Conservation (phyloP, 2,113 vertebrate genomes). For the Symphodus melops region DNA sequence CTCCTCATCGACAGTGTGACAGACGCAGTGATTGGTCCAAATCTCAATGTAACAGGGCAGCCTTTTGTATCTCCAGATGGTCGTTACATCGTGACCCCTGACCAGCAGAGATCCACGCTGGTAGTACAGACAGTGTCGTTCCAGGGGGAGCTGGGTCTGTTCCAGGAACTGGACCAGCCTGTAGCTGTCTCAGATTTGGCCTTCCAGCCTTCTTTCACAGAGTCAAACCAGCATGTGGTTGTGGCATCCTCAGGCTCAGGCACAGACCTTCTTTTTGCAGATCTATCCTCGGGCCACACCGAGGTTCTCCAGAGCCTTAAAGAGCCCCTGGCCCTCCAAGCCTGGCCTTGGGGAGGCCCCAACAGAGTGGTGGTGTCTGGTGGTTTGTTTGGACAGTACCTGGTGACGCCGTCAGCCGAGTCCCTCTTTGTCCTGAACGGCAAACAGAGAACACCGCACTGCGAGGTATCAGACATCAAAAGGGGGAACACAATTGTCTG, state of each 20-base stretch:
- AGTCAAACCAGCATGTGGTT: slow-evolving; percentile 87
- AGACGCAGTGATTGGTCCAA: slow-evolving; percentile 87
- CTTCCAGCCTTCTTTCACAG: slow-evolving; percentile 91
- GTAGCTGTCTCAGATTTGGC: slow-evolving; percentile 86
- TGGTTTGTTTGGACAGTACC: slow-evolving; percentile 94
- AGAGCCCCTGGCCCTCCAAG: slow-evolving; percentile 82
- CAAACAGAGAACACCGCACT: slow-evolving; percentile 88
- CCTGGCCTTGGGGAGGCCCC: slow-evolving; percentile 88
- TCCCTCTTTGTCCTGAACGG: slow-evolving; percentile 93
- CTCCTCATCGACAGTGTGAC: slow-evolving; percentile 92
- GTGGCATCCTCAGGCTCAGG: slow-evolving; percentile 86
- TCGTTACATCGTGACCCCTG: slow-evolving; percentile 87
- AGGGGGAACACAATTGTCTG: slow-evolving; percentile 91
- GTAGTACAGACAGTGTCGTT: slow-evolving; percentile 88
- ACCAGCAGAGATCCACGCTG: slow-evolving; percentile 76
- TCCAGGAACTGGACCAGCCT: slow-evolving; percentile 78
- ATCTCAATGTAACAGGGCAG: slow-evolving; percentile 80
- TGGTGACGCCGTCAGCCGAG: slow-evolving; percentile 89
- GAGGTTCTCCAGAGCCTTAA: slow-evolving; percentile 87
- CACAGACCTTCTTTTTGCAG: slow-evolving; percentile 88
- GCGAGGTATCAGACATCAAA: slow-evolving; percentile 92
- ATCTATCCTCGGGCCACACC: slow-evolving; percentile 87
- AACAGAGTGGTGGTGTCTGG: slow-evolving; percentile 90
- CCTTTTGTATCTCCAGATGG: slow-evolving; percentile 89
- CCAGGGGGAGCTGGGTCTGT: slow-evolving; percentile 85